These are phyloP conservation scores for Pseudorhombus dupliciocellatus DNA, from an alignment of 2,113 vertebrate species.

Conservation along the genomic window DNA sequence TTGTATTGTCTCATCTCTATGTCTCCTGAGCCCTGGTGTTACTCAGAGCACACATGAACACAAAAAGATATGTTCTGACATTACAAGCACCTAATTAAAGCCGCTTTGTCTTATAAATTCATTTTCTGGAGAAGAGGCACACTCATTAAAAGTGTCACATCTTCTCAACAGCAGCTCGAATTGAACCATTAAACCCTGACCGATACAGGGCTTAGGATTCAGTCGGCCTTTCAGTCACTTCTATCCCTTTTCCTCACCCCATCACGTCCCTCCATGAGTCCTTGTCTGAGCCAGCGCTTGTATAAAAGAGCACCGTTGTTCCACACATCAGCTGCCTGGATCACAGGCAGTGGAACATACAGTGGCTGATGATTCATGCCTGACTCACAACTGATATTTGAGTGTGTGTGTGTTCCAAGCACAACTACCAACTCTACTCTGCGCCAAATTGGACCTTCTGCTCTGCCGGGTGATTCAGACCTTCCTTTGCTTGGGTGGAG, in stretches of 20 bases:
- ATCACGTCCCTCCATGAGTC: conserved; percentile 15
- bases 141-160: neutral
- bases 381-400: conserved; percentile 62
- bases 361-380: conserved; percentile 58
- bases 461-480: conserved; percentile 76
- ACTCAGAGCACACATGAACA: neutral
- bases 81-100: conserved; percentile 12
- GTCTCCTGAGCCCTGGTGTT: conserved; percentile 28
- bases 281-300: conserved; percentile 13
- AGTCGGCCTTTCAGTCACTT: conserved; percentile 6
- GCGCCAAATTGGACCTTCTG: conserved; percentile 61
- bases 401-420: conserved; percentile 25
- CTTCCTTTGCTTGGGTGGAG: conserved; percentile 71
- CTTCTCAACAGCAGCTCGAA: neutral
- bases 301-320: conserved; percentile 39
- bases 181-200: neutral
- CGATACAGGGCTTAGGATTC: neutral
- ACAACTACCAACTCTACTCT: conserved; percentile 18
- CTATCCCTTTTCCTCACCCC: conserved; percentile 18
- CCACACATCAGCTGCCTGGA: conserved; percentile 40
- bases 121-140: conserved; percentile 15
- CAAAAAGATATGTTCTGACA: conserved; percentile 1
- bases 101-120: conserved; percentile 30
- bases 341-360: conserved; percentile 49
- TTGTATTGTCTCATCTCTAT: conserved; percentile 40